phyloP scores from a whole-genome alignment of 92 coral and sea anemone species.

The Bergia sp. region DNA sequence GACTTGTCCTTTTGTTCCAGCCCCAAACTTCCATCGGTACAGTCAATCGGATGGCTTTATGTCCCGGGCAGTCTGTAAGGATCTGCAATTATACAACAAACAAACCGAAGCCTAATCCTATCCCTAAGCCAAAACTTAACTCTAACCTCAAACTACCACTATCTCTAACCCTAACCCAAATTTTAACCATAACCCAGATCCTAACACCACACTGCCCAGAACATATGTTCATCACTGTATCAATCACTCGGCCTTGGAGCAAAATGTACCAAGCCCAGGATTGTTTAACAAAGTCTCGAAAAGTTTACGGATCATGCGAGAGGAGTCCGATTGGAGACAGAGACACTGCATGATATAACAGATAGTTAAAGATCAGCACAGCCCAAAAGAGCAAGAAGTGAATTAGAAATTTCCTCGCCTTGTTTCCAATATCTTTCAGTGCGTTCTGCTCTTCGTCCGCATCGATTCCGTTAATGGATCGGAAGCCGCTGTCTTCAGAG shows the following conservation, averaged over 20 bases:
- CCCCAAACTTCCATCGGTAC: not conserved
- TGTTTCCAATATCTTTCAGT: conserved; percentile 31
- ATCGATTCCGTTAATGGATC: conserved; percentile 35
- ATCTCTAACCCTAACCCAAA: too few relatives aligned
- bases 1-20: not conserved
- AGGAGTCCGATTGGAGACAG: conserved; percentile 19
- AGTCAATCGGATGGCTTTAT: too few relatives aligned
- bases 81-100: too few relatives aligned
- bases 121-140: too few relatives aligned
- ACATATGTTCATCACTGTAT: too few relatives aligned
- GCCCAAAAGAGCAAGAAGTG: conserved; percentile 39
- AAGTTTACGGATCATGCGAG: conserved; percentile 14
- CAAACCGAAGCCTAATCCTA: too few relatives aligned
- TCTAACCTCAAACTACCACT: too few relatives aligned
- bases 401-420: conserved; percentile 50
- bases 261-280: not conserved
- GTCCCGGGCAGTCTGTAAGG: too few relatives aligned
- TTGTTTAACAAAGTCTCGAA: not conserved
- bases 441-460: conserved; percentile 29
- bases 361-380: conserved; percentile 21
- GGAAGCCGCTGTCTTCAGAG: conserved; percentile 46
- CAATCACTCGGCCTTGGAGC: not conserved
- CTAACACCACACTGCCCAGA: too few relatives aligned
- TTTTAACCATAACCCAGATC: too few relatives aligned
- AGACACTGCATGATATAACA: conserved; percentile 13